Evolutionary conservation across 2,113 vertebrate species (phyloP).

Genomic region (Bostrychus sinensis): DNA sequence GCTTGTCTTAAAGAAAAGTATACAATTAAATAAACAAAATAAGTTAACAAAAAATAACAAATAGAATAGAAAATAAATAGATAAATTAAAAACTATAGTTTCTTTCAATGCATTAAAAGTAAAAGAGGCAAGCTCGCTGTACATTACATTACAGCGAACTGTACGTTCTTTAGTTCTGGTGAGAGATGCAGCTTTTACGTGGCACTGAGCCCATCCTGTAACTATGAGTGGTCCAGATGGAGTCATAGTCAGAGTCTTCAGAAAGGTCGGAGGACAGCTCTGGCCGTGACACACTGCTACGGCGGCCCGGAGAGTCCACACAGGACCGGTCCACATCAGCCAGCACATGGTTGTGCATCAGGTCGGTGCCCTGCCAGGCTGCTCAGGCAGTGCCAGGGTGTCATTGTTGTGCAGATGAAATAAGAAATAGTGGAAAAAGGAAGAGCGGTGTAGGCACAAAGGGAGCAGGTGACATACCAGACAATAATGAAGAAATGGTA

Average conservation of each 20-base stretch:
- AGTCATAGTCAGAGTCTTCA: slow-evolving; percentile 99
- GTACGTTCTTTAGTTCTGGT: slow-evolving; percentile 90
- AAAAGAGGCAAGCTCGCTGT: slow-evolving; percentile 80
- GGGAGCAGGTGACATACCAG: neutral
- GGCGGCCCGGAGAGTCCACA: slow-evolving; percentile 92
- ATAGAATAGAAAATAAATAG: slow-evolving; percentile 85
- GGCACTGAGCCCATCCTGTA: slow-evolving; percentile 98
- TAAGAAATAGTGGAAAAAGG: slow-evolving; percentile 26
- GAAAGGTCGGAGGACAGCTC: slow-evolving; percentile 95
- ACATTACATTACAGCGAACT: slow-evolving; percentile 51
- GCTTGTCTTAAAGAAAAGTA: slow-evolving; percentile 26
- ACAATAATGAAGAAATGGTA: slow-evolving; percentile 46
- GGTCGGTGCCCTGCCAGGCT: slow-evolving; percentile 99
- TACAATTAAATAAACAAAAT: slow-evolving; percentile 72
- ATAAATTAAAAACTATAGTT: slow-evolving; percentile 84
- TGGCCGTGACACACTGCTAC: slow-evolving; percentile 96
- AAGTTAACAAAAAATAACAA: slow-evolving; percentile 67
- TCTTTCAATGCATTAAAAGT: slow-evolving; percentile 52
- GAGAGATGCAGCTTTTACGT: slow-evolving; percentile 99
- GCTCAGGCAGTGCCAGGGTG: slow-evolving; percentile 73
- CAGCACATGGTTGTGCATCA: slow-evolving; percentile 99
- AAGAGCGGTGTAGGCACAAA: slow-evolving; percentile 72
- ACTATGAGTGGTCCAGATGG: slow-evolving; percentile 99
- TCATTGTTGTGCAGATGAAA: slow-evolving; percentile 42
- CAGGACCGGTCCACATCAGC: slow-evolving; percentile 95